These are phyloP conservation scores for Halcyon senegalensis DNA, from an alignment of 2,113 vertebrate genomes.

Conservation along the genomic window DNA sequence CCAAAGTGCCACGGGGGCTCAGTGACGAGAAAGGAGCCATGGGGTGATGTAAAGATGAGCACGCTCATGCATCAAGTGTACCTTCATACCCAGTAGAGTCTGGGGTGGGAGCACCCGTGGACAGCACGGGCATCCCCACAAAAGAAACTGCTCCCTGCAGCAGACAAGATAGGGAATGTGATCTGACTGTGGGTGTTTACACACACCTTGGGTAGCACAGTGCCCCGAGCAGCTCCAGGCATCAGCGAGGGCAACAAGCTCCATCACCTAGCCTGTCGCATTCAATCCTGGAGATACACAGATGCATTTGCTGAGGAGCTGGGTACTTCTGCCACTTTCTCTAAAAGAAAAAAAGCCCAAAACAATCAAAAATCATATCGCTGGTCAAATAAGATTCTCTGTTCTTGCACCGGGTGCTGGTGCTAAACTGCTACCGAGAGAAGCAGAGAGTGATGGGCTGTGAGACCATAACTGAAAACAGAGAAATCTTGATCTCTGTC, in stretches of 20 bases:
- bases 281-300: background rate
- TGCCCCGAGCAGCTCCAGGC: background rate
- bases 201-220: background rate
- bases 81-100: background rate
- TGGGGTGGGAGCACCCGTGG: fast-evolving
- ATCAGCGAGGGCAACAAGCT: background rate
- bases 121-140: background rate
- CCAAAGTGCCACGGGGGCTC: fast-evolving
- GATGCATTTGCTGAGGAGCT: background rate
- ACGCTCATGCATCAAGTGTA: fast-evolving
- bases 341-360: background rate
- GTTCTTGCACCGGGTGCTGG: background rate
- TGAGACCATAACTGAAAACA: background rate
- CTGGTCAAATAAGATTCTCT: background rate
- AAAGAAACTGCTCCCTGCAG: background rate
- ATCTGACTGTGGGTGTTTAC: background rate
- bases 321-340: background rate
- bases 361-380: background rate
- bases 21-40: fast-evolving
- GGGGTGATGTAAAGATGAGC: background rate
- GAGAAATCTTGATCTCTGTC: background rate
- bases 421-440: background rate
- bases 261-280: conserved; percentile 27
- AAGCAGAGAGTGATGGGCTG: background rate
- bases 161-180: background rate